Evolutionary conservation across 2,888 invertebrate species (phyloP), one percentile per base, ranked within the genome.

Genomic region (Yponomeuta sedellus): DNA sequence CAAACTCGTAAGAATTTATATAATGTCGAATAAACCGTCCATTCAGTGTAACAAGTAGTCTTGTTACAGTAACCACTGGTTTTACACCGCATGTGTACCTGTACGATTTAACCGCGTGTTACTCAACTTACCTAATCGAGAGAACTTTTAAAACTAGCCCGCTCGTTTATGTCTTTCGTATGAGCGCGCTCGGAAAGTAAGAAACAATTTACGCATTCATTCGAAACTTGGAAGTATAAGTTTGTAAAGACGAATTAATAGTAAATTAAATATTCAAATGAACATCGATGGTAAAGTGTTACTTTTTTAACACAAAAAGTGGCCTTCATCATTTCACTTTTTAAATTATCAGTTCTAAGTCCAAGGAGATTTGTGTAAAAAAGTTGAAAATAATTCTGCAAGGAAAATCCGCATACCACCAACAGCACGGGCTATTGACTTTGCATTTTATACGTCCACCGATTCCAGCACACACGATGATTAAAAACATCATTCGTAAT

Each of bases 371-470:
- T 34, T 34, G 34, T 34, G 34, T 6, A 52, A 44, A 44, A 52
- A 52, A 52, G 16, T 12, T 44, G 1, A 12, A 2, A 12, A 2
- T 44, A 44, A 16, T 16, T 52, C 44, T 62, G 62, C 19, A 63
- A 63, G 63, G 63, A 63, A 63, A 63, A 40, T 63, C 63, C 44
- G 63, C 63, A 20, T 63, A 16, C 20, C 63, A 16, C 44, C 44
- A 52, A 52, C 25, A 28, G 28, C 63, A 63, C 44, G 63, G 40
- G 19, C 20, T 5, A 63, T 11, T 63, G 22, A 10, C n/a, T 34
- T 61, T 34, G 34, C 61, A 61, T 61, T 61, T 61, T 59, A 20
- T 25, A 22, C 59, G 59, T 59, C 20, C 59, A 52, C 12, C 25
- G 58, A 58, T 20, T 59, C 59, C 11, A 59, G 25, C 59, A 12